Conservation (phyloP, 2,797 vertebrate genomes). For the Semotilus atromaculatus region DNA sequence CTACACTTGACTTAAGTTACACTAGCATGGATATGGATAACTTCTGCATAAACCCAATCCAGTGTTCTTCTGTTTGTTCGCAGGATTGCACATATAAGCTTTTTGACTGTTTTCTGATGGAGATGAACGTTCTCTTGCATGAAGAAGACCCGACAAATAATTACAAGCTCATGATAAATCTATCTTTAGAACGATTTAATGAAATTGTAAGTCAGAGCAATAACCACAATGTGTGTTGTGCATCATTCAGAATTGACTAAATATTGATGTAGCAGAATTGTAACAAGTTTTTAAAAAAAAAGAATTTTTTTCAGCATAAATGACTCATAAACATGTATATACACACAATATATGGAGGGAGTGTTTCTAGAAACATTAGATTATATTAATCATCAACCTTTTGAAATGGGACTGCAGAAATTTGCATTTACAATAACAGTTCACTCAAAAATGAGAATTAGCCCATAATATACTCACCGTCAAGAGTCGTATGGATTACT, state of each 20-base stretch:
- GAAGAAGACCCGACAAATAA: constrained; percentile 33
- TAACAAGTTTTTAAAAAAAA: background rate
- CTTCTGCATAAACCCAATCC: background rate
- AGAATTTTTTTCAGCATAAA: background rate
- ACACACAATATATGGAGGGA: background rate
- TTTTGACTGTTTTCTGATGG: constrained; percentile 75
- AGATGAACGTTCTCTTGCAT: constrained; percentile 68
- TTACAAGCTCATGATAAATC: accelerated
- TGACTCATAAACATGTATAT: background rate
- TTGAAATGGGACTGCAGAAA: background rate
- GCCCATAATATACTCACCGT: background rate
- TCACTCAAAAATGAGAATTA: background rate
- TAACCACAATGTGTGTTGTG: background rate
- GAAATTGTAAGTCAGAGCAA: constrained; percentile 16
- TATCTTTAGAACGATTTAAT: accelerated
- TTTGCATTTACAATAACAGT: background rate
- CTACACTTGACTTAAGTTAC: background rate
- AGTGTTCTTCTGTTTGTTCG: background rate
- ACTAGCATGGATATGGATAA: background rate
- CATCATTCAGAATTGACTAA: background rate
- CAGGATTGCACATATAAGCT: constrained; percentile 63
- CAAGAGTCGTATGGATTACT: too few relatives aligned
- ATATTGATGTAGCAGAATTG: background rate
- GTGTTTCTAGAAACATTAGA: background rate
- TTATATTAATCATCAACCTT: background rate